Evolutionary conservation across 2,113 vertebrate species (phyloP), one percentile per base, ranked within the genome.

Genomic region (Pao palembangensis): DNA sequence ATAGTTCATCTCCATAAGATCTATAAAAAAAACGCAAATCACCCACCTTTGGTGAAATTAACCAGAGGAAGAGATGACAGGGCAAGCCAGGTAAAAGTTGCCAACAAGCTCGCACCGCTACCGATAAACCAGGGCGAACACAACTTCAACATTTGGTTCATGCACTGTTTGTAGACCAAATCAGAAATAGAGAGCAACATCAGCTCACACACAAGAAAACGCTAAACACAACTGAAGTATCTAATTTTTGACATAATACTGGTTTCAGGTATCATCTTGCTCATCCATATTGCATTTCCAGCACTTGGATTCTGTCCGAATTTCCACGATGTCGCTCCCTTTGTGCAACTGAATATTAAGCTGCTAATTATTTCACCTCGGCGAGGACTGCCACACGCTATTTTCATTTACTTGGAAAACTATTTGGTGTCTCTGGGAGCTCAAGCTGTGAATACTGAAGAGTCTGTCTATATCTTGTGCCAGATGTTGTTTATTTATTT

Each of bases 381-480:
- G 76, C 19, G 15, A 69, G 58, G 69, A 80, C 62, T 58, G 68
- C 73, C 71, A 57, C 77, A 55, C 34, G 54, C 67, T 73, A 41
- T 71, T 85, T 84, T 78, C 58, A 82, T 81, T 74, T 66, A 79
- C 79, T 84, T 70, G 72, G 67, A 61, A 74, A 85, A 78, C 56
- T 57, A 53, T 20, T 46, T 69, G 61, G 55, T 31, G 57, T 84
- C 72, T 82, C 64, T 79, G 81, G 64, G 73, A 79, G 81, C 73
- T 82, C 68, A 87, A 87, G 78, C 81, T 84, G 82, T 85, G 85
- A 86, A 85, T 82, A 85, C 72, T 54, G 73, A 85, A 51, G 73
- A 75, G 79, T 84, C 67, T 87, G 80, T 87, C 85, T 87, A 80
- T 88, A 84, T 82, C 72, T 84, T 69, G 86, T 86, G 78, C 85